Base-by-base conservation (phyloP, 2,888 invertebrate genomes). In the Anthophora plumipes region DNA sequence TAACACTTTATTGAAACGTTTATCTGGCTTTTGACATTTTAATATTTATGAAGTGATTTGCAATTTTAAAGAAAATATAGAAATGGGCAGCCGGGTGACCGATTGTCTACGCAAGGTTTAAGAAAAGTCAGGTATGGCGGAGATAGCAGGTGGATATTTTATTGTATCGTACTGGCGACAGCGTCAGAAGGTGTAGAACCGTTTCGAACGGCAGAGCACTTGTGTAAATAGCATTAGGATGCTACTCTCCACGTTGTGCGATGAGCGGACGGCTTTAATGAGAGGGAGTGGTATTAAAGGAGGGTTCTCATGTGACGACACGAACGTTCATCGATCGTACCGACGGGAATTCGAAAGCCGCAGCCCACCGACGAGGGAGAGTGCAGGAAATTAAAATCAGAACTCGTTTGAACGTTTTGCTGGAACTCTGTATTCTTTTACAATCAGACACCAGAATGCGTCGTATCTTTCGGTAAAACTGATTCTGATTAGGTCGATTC, bases 151-250 rank as follows among this genome's bases (percentile, higher is more conserved):
- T 43, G 69, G 57, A 59, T 25, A 77, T 63, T 80, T 80, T 63
- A 75, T 67, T 77, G 67, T 52, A 63, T 50, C 78, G 11, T 52
- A 55, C 17, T 31, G 48, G 25, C n/a, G 12, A 43, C 37, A 25
- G 60, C 61, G 60, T 52, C 64, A 55, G 66, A 41, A 41, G 31
- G 60, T 71, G 59, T 39, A 25, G 55, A 54, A 79, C 83, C 54
- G 72, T 70, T 60, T 59, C 68, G 80, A 61, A 66, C 83, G 52
- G 46, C 74, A 59, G 64, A 80, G 86, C 86, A 86, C 83, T 87
- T 86, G 87, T 86, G 87, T 83, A 88, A 88, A 88, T 87, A 88
- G 87, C 87, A 88, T 88, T 88, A 87, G 87, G 87, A 87, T 82
- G 87, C 86, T 87, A 85, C 83, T 86, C 85, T 86, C 77, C 59